Base-by-base conservation (phyloP, 2,888 invertebrate species). In the Melinaea menophilus region DNA sequence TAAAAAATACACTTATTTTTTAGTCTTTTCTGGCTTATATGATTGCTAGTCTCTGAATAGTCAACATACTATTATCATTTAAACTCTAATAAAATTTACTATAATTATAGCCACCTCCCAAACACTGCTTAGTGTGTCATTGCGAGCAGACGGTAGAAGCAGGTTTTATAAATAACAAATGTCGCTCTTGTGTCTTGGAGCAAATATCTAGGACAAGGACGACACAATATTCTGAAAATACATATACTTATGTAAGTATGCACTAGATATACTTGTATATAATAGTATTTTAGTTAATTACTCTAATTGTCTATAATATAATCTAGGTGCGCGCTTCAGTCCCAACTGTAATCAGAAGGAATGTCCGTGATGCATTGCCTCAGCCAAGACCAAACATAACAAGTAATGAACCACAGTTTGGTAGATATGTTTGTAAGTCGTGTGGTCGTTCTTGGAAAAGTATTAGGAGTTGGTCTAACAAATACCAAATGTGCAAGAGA, bases 401-500 rank as follows among this genome's bases (percentile, higher is more conserved):
- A 45, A 41, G 31, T 51, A 5, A 59, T 9, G 66, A 65, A 12
- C 70, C 74, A 34, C 65, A 69, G 22, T 80, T 71, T 61, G 82
- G 81, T 2, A 73, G 79, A 66, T 82, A 72, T 66, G 67, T 62
- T 12, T 82, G 83, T 59, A 11, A 46, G 9, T 12, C 48, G 0
- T 83, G 83, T 67, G 74, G 77, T 4, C 69, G 76, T 34, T 67
- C 35, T 48, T 83, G 83, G 82, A 63, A 13, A 3, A 83, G 83
- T 64, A 71, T 75, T n/a, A 65, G 71, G n/a, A 76, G 80, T 5
- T 80, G 81, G 79, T 66, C 61, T 2, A 61, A 73, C 46, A 63
- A 46, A 13, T 77, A 71, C 61, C 81, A 80, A 67, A 66, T 69
- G n/a, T 83, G 82, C 67, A 75, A 69, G 61, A 61, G 35, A 2